Evolutionary conservation across 1,140 invertebrate species (phyloP), one percentile per base, ranked within the genome.

Genomic region (Drosophila obscura): DNA sequence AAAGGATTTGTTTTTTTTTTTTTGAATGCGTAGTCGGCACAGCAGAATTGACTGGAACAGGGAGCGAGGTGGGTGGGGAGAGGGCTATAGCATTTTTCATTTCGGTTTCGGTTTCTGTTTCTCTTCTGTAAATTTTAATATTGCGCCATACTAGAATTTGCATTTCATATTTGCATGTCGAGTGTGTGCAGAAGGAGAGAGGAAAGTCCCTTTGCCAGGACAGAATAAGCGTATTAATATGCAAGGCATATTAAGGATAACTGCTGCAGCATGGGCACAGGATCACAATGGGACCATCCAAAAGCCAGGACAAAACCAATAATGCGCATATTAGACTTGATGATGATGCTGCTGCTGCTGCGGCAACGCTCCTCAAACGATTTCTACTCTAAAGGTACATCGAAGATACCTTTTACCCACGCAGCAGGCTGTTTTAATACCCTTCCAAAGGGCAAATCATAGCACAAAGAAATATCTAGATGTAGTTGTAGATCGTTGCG

Each of bases 261-360:
- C 74, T 87, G 82, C 74, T 87, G 82, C 83, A 76, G 55, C 65
- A 52, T 35, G 44, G 43, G 49, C 39, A 48, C 53, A 60, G 55
- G 41, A 45, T 45, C 43, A 6, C 22, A 39, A 39, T 39, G 61
- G 53, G 53, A 51, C 43, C 41, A 11, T 39, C 35, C 11, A 39
- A 39, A 28, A 45, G 74, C 56, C 73, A 76, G 73, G 63, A 76
- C 73, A 87, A 85, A 87, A 88, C 82, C 83, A 87, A 87, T 87
- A 87, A 87, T 88, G 82, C 83, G 82, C 82, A 87, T 87, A 88
- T 87, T 87, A 88, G 82, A 82, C 83, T 75, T 85, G 82, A 85
- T 81, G 82, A 81, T 80, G 80, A 83, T 76, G 72, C 6, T 6
- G 65, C 59, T 66, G 77, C 66, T 78, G 71, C 72, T 61, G 62